phyloP scores from a whole-genome alignment of 2,888 invertebrate species.

The Oxytorus armatus region DNA sequence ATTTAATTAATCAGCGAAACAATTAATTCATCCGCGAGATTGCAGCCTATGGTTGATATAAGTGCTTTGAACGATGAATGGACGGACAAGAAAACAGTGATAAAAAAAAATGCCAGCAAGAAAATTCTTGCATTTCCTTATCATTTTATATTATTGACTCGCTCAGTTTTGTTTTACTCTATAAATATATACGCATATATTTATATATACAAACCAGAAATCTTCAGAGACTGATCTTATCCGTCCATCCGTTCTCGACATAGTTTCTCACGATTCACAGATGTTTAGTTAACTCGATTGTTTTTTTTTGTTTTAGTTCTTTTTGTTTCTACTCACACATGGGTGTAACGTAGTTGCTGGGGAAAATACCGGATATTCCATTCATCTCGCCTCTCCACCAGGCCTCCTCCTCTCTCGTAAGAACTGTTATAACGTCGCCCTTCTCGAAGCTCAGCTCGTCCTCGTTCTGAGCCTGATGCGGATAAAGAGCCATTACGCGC shows the following conservation, averaged over 20 bases:
- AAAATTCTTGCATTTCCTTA: not conserved
- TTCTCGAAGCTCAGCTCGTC: conserved; percentile 97
- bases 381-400: conserved; percentile 99
- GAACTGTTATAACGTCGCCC: conserved; percentile 95
- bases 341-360: conserved; percentile 96
- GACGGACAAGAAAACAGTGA: conserved; percentile 74
- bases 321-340: conserved; percentile 87
- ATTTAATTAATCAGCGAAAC: not conserved
- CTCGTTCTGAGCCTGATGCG: conserved; percentile 96
- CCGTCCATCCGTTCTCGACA: conserved; percentile 75
- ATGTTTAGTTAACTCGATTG: conserved; percentile 40
- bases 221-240: conserved; percentile 43
- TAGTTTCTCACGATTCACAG: conserved; percentile 48
- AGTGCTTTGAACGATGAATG: conserved; percentile 69
- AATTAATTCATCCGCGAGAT: not conserved
- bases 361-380: conserved; percentile 95
- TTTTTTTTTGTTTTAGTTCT: conserved; percentile 25
- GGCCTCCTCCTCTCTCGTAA: conserved; percentile 96
- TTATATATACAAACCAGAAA: not conserved
- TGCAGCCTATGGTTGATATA: not conserved
- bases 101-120: conserved; percentile 64
- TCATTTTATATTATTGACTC: not conserved
- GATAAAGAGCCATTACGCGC: conserved; percentile 96
- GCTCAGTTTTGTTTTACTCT: not conserved
- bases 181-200: too few relatives aligned